Conservation (phyloP, 23 tunicate species). For the Trididemnum clinides region DNA sequence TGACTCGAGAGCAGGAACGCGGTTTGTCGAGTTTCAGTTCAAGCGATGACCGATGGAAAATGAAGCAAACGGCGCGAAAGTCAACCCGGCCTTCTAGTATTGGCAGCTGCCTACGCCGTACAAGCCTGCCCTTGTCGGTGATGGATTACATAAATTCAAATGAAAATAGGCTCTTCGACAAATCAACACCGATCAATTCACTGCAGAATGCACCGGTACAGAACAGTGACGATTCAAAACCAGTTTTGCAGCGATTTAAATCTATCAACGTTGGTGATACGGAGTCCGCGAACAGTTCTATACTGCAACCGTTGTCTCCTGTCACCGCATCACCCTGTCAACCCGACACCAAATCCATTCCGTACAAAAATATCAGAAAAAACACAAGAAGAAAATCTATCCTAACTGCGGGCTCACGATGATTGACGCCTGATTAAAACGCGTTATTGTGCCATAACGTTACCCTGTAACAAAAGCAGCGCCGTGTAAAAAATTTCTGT, state of each 20-base stretch:
- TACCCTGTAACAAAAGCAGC: no score
- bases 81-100: neutral
- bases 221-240: neutral
- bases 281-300: neutral
- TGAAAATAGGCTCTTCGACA: neutral
- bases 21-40: neutral
- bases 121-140: neutral
- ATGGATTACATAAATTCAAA: neutral
- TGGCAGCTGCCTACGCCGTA: neutral
- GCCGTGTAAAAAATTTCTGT: no score
- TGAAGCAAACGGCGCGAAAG: constrained; percentile 6
- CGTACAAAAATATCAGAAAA: neutral
- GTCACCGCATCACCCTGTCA: neutral
- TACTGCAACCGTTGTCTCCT: neutral
- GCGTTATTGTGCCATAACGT: no score
- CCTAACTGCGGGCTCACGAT: neutral
- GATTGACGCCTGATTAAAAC: no score
- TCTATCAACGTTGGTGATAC: neutral
- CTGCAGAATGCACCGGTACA: neutral
- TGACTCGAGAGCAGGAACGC: neutral
- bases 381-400: neutral
- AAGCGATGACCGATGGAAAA: neutral
- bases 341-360: neutral
- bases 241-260: no score
- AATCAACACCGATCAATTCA: neutral